phyloP scores from a whole-genome alignment of 2,888 invertebrate species.

The Drosophila suboccidentalis region DNA sequence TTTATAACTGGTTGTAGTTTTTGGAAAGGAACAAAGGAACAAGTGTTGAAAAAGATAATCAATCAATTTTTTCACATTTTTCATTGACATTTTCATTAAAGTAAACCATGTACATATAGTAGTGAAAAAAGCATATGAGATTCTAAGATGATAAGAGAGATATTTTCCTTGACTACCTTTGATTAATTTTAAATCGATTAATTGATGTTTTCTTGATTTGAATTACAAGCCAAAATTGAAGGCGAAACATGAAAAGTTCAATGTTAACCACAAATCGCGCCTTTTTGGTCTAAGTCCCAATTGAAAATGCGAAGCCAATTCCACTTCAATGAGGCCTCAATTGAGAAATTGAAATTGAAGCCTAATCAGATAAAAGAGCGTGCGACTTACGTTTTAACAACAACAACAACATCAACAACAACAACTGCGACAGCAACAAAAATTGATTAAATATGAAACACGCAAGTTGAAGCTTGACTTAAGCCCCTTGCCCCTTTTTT shows the following conservation, averaged over 20 bases:
- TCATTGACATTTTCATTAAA: no score
- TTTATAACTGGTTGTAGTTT: no score
- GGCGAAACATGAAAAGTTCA: constrained; percentile 65
- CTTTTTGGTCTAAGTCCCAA: constrained; percentile 15
- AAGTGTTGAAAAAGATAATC: no score
- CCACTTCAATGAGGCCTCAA: constrained; percentile 67
- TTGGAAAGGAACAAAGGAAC: no score
- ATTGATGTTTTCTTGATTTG: constrained; percentile 9
- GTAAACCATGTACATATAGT: no score
- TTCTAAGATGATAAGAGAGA: no score
- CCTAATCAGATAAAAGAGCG: constrained; percentile 77
- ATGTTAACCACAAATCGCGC: constrained; percentile 64
- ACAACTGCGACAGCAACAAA: constrained; percentile 44
- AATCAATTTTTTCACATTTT: no score
- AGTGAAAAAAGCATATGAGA: no score
- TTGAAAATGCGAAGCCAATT: constrained; percentile 36
- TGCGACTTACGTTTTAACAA: constrained; percentile 50
- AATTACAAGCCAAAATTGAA: neutral
- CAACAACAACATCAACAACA: constrained; percentile 27
- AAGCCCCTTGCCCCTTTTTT: constrained; percentile 3
- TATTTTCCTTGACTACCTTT: no score
- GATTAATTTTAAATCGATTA: constrained; percentile 3
- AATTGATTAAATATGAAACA: constrained; percentile 83
- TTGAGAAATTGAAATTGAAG: constrained; percentile 82
- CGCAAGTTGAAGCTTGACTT: constrained; percentile 63